Conservation (phyloP, 2,888 invertebrate species). For the Marasmarcha lunaedactyla region DNA sequence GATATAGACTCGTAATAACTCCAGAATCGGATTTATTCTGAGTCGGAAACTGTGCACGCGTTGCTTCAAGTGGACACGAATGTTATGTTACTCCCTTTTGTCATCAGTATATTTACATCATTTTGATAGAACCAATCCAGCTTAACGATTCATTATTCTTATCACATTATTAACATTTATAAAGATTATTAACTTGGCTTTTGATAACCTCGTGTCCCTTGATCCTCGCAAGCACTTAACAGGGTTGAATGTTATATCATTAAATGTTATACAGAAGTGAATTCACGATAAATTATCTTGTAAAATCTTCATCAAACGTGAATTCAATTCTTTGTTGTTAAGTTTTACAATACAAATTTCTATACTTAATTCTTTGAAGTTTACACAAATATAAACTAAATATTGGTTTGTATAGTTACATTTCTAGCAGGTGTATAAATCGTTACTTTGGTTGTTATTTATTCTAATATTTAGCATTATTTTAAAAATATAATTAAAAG, state of each 20-base stretch:
- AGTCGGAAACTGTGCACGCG: conserved; percentile 35
- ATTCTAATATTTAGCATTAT: conserved; percentile 66
- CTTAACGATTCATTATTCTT: conserved; percentile 44
- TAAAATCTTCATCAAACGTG: conserved; percentile 17
- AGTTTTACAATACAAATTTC: neutral
- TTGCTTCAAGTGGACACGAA: conserved; percentile 60
- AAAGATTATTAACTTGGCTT: conserved; percentile 34
- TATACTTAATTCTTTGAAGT: neutral
- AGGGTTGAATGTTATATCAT: conserved; percentile 53
- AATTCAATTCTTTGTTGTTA: conserved; percentile 26
- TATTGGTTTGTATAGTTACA: conserved; percentile 53
- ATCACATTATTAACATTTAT: conserved; percentile 42
- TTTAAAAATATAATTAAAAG: too few relatives aligned
- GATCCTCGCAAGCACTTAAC: conserved; percentile 58
- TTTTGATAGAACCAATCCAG: conserved; percentile 21
- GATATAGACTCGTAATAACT: conserved; percentile 34
- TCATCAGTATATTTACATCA: conserved; percentile 19
- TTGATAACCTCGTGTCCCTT: conserved; percentile 64
- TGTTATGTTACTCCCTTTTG: conserved; percentile 35
- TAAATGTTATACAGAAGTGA: conserved; percentile 27
- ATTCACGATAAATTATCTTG: conserved; percentile 21
- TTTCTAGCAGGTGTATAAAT: conserved; percentile 61
- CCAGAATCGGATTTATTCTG: conserved; percentile 34
- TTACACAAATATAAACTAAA: conserved; percentile 26
- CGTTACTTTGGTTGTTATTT: conserved; percentile 56